A percentile compares a stretch with the other conserved stretches of the same genome.
Conservation (phyloP, 2,797 vertebrate genomes). For the Hapalemur alaotrensis region DNA sequence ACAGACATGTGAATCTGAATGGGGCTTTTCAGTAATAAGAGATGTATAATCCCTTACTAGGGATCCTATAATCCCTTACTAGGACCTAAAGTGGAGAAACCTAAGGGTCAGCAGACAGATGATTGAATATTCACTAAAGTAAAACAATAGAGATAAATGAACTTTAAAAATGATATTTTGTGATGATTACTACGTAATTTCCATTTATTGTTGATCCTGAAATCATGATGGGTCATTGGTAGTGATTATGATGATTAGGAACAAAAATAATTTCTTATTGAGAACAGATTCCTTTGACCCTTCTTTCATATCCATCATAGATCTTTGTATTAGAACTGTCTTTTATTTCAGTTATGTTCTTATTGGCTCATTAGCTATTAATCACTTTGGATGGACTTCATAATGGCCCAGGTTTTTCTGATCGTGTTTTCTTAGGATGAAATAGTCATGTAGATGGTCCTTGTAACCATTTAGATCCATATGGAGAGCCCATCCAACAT, state of each 20-base stretch:
- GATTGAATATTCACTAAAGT: constrained; percentile 33
- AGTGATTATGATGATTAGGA: background rate
- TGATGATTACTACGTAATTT: background rate
- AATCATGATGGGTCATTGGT: background rate
- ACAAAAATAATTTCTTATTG: constrained; percentile 22
- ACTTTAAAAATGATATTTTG: constrained; percentile 31
- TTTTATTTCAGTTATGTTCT: constrained; percentile 25
- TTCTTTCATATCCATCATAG: background rate
- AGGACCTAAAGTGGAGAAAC: constrained; percentile 24
- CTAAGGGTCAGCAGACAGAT: background rate
- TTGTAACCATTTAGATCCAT: background rate
- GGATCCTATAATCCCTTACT: background rate
- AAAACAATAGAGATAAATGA: constrained; percentile 20
- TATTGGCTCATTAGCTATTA: background rate
- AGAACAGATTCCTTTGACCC: background rate
- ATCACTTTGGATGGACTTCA: constrained; percentile 9
- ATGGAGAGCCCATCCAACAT: background rate
- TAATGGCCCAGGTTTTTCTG: background rate
- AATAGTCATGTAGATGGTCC: background rate
- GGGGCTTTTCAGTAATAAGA: background rate
- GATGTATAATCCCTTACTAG: background rate
- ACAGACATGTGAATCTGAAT: background rate
- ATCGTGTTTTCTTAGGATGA: constrained; percentile 20
- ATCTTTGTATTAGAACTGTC: background rate
- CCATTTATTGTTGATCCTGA: background rate